These are phyloP conservation scores for Nomada goodeniana DNA, from an alignment of 2,888 invertebrate genomes.

Conservation along the genomic window DNA sequence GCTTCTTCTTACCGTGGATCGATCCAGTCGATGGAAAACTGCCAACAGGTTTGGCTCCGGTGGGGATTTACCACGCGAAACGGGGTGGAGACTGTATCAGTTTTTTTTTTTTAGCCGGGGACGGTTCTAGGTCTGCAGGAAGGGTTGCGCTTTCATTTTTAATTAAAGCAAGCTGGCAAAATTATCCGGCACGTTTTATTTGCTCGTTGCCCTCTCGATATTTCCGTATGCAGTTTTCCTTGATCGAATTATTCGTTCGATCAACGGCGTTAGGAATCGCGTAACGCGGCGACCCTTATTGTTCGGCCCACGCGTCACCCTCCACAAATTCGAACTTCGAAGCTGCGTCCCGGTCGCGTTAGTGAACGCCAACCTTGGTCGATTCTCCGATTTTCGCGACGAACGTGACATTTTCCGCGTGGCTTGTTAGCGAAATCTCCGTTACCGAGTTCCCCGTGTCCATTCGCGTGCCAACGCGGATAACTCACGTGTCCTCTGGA, in stretches of 20 bases:
- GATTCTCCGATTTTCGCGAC: not conserved
- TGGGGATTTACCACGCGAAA: not conserved
- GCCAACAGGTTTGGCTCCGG: constrained; percentile 35
- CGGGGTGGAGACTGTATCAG: not conserved
- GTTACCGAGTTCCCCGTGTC: not conserved
- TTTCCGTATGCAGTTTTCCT: too few relatives aligned
- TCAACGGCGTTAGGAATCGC: too few relatives aligned
- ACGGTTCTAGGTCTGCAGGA: not conserved
- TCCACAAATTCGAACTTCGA: too few relatives aligned
- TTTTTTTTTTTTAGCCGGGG: too few relatives aligned
- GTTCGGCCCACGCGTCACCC: too few relatives aligned
- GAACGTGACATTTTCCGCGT: constrained; percentile 1
- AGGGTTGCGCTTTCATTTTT: not conserved
- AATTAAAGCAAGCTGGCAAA: too few relatives aligned
- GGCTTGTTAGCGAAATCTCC: constrained; percentile 42
- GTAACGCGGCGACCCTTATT: too few relatives aligned
- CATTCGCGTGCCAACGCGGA: not conserved
- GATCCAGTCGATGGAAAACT: constrained; percentile 31
- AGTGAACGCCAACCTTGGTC: not conserved
- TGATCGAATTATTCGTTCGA: too few relatives aligned
- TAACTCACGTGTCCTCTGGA: constrained; percentile 61
- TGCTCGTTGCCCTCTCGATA: too few relatives aligned
- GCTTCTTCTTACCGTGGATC: constrained; percentile 23
- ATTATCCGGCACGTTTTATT: too few relatives aligned
- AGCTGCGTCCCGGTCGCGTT: too few relatives aligned